These are phyloP conservation scores for Cinclus mexicanus DNA, from an alignment of 2,113 vertebrate species.

Conservation along the genomic window DNA sequence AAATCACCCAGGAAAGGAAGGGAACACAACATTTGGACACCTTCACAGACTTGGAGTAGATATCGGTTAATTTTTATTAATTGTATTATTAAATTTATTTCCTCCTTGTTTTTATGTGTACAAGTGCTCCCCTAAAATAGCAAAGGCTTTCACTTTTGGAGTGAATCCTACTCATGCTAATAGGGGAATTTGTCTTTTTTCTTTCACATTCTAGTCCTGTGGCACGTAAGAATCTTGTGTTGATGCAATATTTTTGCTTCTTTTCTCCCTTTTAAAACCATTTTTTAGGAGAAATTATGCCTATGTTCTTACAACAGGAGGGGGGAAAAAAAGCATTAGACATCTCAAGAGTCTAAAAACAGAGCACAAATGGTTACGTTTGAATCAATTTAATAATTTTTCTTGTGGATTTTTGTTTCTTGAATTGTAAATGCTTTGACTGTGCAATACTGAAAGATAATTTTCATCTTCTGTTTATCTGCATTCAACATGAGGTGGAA, in stretches of 20 bases:
- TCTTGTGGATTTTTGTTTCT: background rate
- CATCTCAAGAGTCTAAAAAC: background rate
- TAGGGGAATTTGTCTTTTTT: background rate
- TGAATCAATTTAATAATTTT: background rate
- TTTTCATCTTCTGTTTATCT: background rate
- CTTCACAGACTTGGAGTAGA: background rate
- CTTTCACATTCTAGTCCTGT: background rate
- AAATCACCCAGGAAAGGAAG: background rate
- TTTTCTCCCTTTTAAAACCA: fast-evolving
- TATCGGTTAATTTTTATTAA: background rate
- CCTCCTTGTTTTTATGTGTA: background rate
- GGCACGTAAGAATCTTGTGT: background rate
- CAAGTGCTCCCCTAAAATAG: background rate
- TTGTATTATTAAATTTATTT: background rate
- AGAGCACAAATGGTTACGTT: background rate
- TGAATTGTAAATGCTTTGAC: background rate
- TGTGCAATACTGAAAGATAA: background rate
- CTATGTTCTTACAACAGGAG: background rate
- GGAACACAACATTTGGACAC: background rate
- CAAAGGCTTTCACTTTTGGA: background rate
- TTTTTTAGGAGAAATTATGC: background rate
- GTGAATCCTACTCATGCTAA: background rate
- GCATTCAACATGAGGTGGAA: background rate
- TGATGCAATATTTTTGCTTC: background rate
- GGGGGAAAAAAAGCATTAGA: fast-evolving